Base-by-base conservation (phyloP, 2,113 vertebrate genomes). In the Rhadina sibilatrix region DNA sequence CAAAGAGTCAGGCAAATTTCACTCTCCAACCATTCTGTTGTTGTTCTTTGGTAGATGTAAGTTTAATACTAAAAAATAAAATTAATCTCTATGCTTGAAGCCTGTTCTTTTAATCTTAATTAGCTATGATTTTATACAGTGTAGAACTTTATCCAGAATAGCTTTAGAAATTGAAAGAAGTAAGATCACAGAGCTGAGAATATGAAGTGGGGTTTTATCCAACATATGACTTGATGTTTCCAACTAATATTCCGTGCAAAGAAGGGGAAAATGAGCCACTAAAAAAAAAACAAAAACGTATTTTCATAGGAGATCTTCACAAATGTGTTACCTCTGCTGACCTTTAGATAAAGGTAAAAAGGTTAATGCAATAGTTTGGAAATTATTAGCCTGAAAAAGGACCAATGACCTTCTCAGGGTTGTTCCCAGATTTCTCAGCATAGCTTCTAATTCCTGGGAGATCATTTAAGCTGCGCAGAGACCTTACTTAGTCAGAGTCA, bases 151-250 rank as follows among this genome's bases (percentile, higher is more conserved):
- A 97, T 92, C 94, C 97, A 97, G 72, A 68, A 89, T 24, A 49
- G 47, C 60, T 96, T 97, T 96, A 81, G 94, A 96, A 97, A 91
- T 35, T 66, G 83, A 71, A 96, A 92, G 57, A 59, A 97, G 88
- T 81, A 97, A 97, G 89, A 92, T 96, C 96, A 97, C 60, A 97
- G 88, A 72, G 74, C 54, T 97, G 91, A 93, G 77, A 87, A 91
- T 96, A 95, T 75, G 68, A 97, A 89, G 60, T 69, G 75, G 57
- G 52, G 70, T 91, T 95, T 96, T 91, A 88, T 94, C 95, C 96
- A 98, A 76, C 4, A 2, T 89, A 75, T 97, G 95, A 97, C 94
- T 93, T 61, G 97, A 89, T 96, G 84, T 97, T 98, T 98, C 98
- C 97, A 97, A 77, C 71, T 49, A 91, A 74, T 72, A 93, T 60